phyloP scores from a whole-genome alignment of 1,140 invertebrate species.

The Homarus americanus region DNA sequence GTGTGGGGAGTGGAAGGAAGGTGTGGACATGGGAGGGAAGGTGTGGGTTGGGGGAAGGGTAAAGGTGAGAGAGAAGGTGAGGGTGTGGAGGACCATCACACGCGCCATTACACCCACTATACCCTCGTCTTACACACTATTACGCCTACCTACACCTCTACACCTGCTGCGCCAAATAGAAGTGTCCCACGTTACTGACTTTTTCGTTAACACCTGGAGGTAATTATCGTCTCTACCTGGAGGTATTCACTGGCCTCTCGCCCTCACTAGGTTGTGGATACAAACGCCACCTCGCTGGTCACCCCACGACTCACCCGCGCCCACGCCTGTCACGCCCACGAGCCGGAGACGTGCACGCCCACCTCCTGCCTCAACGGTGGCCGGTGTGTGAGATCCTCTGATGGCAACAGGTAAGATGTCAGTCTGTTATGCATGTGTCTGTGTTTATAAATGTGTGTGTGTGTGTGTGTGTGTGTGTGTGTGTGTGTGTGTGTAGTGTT shows the following conservation, averaged over 20 bases:
- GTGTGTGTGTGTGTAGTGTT: not conserved
- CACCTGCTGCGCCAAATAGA: too few relatives aligned
- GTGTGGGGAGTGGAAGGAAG: not conserved
- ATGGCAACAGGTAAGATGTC: slow-evolving; percentile 47
- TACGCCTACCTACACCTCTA: too few relatives aligned
- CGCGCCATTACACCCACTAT: too few relatives aligned
- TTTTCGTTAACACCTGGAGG: too few relatives aligned
- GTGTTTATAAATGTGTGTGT: not conserved
- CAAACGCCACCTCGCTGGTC: slow-evolving; percentile 55
- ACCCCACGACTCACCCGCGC: slow-evolving; percentile 44
- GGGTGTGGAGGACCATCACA: not conserved
- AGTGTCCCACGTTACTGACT: too few relatives aligned
- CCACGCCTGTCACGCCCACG: slow-evolving; percentile 21
- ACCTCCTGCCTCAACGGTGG: slow-evolving; percentile 57
- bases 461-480: not conserved
- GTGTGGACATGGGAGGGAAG: not conserved
- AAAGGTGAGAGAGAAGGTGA: not conserved
- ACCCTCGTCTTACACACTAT: too few relatives aligned
- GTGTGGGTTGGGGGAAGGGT: not conserved
- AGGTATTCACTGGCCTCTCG: not conserved
- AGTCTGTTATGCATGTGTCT: not conserved
- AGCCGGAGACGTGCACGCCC: slow-evolving; percentile 38
- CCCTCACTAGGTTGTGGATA: slow-evolving; percentile 48
- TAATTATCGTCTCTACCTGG: too few relatives aligned
- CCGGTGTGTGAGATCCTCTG: not conserved